phyloP scores from a whole-genome alignment of 37 sponge, comb jelly and placozoan genomes.

The Chondrosia reniformis region DNA sequence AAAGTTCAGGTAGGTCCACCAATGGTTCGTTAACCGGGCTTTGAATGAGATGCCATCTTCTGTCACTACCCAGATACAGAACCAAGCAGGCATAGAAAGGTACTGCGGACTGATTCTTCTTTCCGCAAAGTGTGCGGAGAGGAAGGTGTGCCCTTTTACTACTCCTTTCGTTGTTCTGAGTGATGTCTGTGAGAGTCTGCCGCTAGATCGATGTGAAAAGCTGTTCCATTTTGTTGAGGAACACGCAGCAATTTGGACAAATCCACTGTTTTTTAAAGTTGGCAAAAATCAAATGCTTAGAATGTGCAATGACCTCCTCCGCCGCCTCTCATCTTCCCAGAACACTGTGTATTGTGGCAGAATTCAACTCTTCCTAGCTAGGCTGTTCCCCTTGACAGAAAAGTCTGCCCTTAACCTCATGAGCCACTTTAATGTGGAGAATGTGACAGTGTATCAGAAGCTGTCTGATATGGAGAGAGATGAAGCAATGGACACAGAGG shows the following conservation, averaged over 20 bases:
- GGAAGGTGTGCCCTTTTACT: conserved; percentile 47
- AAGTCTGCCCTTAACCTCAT: conserved; percentile 93
- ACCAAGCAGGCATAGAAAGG: not conserved
- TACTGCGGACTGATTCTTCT: conserved; percentile 36
- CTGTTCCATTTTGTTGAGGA: conserved; percentile 76
- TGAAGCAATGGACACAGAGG: conserved; percentile 29
- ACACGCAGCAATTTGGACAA: conserved; percentile 56
- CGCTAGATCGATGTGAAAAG: conserved; percentile 73
- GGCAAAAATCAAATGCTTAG: conserved; percentile 84
- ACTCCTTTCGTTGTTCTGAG: conserved; percentile 86
- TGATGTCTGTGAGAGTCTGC: conserved; percentile 83
- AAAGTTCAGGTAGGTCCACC: not conserved
- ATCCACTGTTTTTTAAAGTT: conserved; percentile 64
- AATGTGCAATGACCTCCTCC: conserved; percentile 93
- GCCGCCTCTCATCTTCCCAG: conserved; percentile 81
- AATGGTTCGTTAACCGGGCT: too few species aligned
- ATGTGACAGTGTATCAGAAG: conserved; percentile 79
- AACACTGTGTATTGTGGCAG: conserved; percentile 98
- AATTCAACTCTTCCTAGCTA: conserved; percentile 94
- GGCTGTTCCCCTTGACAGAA: conserved; percentile 93
- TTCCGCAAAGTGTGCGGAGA: conserved; percentile 41
- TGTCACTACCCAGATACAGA: not conserved
- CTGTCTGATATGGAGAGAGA: conserved; percentile 14
- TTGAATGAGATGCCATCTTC: too few species aligned
- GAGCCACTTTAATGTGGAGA: conserved; percentile 97